phyloP scores from a whole-genome alignment of 2,888 invertebrate genomes.

The Lymantria dispar region DNA sequence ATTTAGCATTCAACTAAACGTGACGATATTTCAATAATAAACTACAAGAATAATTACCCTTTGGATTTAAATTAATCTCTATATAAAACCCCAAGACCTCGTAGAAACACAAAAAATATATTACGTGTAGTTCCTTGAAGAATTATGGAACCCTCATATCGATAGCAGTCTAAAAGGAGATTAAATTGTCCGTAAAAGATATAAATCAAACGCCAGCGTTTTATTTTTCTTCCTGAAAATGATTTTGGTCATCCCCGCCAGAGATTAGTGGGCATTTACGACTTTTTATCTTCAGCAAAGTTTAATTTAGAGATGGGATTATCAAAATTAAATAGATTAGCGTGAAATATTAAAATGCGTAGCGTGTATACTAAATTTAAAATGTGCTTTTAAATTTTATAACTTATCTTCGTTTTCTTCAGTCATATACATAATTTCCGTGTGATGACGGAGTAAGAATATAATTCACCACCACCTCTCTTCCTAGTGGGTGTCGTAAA shows the following conservation, averaged over 20 bases:
- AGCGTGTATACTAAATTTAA: no score
- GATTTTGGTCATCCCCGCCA: constrained; percentile 27
- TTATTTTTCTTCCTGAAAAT: constrained; percentile 30
- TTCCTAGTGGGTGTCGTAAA: no score
- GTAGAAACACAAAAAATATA: constrained; percentile 1
- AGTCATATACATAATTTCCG: no score
- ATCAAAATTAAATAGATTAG: not conserved
- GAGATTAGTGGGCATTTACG: constrained; percentile 23
- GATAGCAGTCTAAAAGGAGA: constrained; percentile 21
- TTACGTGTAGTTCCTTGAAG: constrained; percentile 2
- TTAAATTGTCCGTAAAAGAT: constrained; percentile 31
- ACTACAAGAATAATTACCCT: not conserved
- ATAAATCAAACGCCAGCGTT: constrained; percentile 35
- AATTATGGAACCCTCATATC: constrained; percentile 14
- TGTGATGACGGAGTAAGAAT: no score
- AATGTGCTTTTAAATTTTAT: no score
- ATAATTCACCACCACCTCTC: no score
- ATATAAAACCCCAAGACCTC: not conserved
- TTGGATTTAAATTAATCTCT: not conserved
- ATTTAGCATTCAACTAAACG: no score
- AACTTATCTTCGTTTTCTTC: no score
- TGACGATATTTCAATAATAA: not conserved
- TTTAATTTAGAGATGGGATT: constrained; percentile 9
- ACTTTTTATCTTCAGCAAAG: constrained; percentile 24
- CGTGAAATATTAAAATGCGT: not conserved